Percentiles rank a stretch among this genome's conserved stretches.
phyloP scores from a whole-genome alignment of 2,113 vertebrate species.

The Sylvia atricapilla region DNA sequence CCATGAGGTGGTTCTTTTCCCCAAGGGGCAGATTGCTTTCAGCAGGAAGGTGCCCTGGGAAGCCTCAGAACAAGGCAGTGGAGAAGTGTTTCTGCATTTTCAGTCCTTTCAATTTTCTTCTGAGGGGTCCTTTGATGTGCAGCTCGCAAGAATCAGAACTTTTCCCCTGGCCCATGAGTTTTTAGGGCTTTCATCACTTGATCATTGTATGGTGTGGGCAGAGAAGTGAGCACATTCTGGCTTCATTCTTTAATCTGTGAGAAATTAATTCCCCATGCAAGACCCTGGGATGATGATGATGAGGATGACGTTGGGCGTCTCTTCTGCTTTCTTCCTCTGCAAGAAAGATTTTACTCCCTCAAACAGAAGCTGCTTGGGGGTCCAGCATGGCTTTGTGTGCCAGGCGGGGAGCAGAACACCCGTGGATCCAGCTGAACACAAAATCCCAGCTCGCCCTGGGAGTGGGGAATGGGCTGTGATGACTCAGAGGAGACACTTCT shows the following conservation, averaged over 20 bases:
- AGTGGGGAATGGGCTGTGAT: background rate
- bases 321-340: background rate
- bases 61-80: background rate
- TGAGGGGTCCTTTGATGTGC: background rate
- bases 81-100: background rate
- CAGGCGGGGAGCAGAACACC: background rate
- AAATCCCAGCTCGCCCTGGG: background rate
- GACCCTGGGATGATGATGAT: background rate
- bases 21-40: background rate
- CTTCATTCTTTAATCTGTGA: background rate
- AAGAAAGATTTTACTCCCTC: background rate
- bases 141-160: background rate
- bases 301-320: background rate
- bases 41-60: background rate
- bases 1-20: background rate
- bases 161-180: background rate
- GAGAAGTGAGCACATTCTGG: background rate
- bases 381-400: background rate
- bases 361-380: background rate
- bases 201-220: background rate
- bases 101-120: background rate
- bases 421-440: background rate
- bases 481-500: background rate
- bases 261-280: background rate
- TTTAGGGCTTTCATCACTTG: background rate